Percentiles rank a stretch among this genome's conserved stretches.
Evolutionary conservation across 2,113 vertebrate genomes (phyloP).

Genomic region (Ceyx cyanopectus): DNA sequence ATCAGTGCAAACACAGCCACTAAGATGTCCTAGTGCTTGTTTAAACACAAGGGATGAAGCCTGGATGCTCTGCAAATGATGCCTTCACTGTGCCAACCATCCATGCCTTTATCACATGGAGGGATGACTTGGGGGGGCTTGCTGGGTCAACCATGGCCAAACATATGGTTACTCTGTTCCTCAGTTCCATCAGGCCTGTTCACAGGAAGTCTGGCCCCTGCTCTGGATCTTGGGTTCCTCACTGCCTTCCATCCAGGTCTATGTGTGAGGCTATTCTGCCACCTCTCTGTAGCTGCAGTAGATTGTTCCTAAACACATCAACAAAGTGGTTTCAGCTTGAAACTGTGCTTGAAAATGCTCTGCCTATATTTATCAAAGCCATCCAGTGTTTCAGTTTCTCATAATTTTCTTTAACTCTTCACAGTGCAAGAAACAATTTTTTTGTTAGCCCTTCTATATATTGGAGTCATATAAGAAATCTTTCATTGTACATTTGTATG

Average conservation of each 20-base stretch:
- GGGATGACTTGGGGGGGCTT: neutral
- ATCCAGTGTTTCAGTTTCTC: neutral
- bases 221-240: neutral
- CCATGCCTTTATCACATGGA: too few species aligned
- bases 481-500: neutral
- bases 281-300: constrained; percentile 33
- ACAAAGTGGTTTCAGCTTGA: neutral
- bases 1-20: neutral
- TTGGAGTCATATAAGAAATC: neutral
- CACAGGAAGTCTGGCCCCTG: neutral
- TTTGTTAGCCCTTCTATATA: neutral
- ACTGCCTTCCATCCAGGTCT: neutral
- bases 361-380: neutral
- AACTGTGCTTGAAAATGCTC: neutral
- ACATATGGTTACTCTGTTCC: rapidly evolving
- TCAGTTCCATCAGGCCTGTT: neutral
- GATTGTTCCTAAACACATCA: neutral
- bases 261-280: constrained; percentile 34
- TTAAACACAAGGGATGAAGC: neutral
- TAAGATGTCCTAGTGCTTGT: neutral
- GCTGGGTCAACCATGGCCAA: rapidly evolving
- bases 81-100: neutral
- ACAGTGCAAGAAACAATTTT: neutral
- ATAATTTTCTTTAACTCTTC: neutral
- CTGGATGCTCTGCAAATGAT: neutral